These are phyloP conservation scores for Xenus cinereus DNA, from an alignment of 2,113 vertebrate genomes.

Conservation along the genomic window DNA sequence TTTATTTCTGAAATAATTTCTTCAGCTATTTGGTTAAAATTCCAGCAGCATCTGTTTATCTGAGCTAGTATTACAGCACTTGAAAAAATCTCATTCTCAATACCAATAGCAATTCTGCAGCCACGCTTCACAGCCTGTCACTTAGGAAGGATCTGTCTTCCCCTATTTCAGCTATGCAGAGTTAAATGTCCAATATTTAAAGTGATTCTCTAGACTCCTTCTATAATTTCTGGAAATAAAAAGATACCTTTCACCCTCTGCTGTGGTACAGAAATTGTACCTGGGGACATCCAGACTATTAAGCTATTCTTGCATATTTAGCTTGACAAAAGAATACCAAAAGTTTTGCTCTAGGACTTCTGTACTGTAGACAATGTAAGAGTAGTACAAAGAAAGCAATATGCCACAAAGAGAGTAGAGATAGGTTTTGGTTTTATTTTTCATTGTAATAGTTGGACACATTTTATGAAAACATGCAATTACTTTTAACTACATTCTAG, in stretches of 20 bases:
- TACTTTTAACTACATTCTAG: neutral
- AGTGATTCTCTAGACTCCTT: neutral
- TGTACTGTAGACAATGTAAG: neutral
- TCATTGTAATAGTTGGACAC: neutral
- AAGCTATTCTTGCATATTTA: neutral
- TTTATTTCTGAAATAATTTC: neutral
- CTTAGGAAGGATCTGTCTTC: neutral
- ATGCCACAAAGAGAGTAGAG: neutral
- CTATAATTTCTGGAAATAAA: neutral
- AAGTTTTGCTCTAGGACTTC: neutral
- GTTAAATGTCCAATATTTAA: neutral
- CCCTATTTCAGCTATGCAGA: accelerated
- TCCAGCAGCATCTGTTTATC: neutral
- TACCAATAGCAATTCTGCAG: neutral
- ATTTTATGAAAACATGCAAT: neutral
- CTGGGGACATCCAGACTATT: neutral
- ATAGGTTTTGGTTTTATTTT: neutral
- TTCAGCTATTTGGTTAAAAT: neutral
- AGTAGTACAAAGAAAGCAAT: neutral
- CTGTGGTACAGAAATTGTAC: neutral
- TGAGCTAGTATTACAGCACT: neutral
- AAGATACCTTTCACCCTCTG: neutral
- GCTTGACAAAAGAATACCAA: neutral
- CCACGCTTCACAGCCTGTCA: neutral
- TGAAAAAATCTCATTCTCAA: neutral